Percentiles rank a stretch among this genome's conserved stretches.
Conservation (phyloP, 2,797 vertebrate species). For the Sebastes alutus region DNA sequence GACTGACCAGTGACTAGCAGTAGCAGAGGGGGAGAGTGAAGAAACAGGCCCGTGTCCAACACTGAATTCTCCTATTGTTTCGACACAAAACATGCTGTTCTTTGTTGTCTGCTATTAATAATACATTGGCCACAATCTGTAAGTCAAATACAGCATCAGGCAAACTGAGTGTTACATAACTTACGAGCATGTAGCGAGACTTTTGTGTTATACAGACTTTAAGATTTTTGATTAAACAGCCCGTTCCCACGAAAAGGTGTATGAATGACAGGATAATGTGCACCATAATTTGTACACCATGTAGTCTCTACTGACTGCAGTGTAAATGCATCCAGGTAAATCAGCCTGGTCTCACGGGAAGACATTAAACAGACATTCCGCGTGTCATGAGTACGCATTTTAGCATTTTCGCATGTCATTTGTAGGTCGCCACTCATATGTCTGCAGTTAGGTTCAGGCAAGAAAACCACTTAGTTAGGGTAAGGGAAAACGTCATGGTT, state of each 20-base stretch:
- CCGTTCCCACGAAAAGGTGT: background rate
- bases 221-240: background rate
- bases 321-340: too few species aligned
- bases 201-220: background rate
- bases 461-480: too few species aligned
- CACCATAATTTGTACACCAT: too few species aligned
- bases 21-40: constrained; percentile 10
- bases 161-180: constrained; percentile 10
- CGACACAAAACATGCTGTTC: constrained; percentile 68
- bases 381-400: too few species aligned
- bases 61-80: constrained; percentile 63
- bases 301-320: fast-evolving
- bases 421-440: fast-evolving
- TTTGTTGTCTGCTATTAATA: constrained; percentile 73
- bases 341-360: too few species aligned
- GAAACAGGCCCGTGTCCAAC: constrained; percentile 53
- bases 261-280: too few species aligned
- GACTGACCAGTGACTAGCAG: constrained; percentile 52
- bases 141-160: constrained; percentile 52
- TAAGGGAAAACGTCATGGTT: too few species aligned
- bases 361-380: too few species aligned
- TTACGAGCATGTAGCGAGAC: background rate
- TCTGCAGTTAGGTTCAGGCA: too few species aligned
- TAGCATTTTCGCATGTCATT: fast-evolving
- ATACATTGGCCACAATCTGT: constrained; percentile 62